Percentiles rank a stretch among this genome's conserved stretches.
Conservation (phyloP, 2,797 vertebrate genomes). For the Epinephelus coioides region DNA sequence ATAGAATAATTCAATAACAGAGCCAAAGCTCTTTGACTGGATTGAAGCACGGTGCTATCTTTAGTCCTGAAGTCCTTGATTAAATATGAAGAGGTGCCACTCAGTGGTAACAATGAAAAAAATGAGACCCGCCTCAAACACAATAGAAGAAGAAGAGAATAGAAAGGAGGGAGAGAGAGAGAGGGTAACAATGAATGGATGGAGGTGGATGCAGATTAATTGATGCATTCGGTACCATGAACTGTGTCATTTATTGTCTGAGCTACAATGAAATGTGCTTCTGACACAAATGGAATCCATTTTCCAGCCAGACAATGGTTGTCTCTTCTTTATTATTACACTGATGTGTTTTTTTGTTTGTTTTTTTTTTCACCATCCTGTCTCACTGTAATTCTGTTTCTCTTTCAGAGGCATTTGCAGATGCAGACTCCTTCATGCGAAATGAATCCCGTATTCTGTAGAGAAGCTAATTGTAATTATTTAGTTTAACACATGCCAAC, state of each 20-base stretch:
- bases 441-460: neutral
- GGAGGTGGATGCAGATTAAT: conserved; percentile 55
- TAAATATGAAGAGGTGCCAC: conserved; percentile 65
- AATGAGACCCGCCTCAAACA: conserved; percentile 15
- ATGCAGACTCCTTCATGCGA: neutral
- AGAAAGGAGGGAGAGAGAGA: neutral
- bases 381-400: conserved; percentile 21
- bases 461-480: conserved; percentile 7
- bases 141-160: conserved; percentile 34
- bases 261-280: conserved; percentile 56
- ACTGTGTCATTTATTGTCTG: conserved; percentile 62
- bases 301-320: conserved; percentile 43
- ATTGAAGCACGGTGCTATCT: conserved; percentile 37
- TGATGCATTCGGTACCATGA: conserved; percentile 50
- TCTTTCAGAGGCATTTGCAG: too few relatives aligned
- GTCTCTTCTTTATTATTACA: conserved; percentile 46
- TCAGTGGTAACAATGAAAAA: conserved; percentile 29
- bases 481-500: neutral
- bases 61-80: conserved; percentile 51
- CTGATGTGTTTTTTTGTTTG: conserved; percentile 4
- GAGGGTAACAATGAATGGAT: neutral
- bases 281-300: conserved; percentile 58
- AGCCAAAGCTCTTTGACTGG: conserved; percentile 21
- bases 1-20: conserved; percentile 53
- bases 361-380: neutral